Base-by-base conservation (phyloP, 2,888 invertebrate genomes). In the Leptinotarsa juncta region DNA sequence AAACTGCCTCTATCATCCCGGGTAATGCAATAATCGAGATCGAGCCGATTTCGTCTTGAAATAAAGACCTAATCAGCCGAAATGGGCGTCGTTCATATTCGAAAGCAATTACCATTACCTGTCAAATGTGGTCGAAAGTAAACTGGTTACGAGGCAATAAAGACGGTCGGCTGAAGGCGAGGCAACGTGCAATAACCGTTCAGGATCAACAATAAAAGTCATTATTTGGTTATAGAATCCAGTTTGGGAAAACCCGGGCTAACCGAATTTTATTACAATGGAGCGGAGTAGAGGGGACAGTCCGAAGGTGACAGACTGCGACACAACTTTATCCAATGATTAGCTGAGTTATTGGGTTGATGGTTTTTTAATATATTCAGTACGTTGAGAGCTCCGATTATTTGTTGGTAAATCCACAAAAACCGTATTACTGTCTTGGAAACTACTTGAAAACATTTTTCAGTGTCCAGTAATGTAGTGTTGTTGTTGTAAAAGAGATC, bases 91-190 rank as follows among this genome's bases (percentile, higher is more conserved):
- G 62, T 42, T 62, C 32, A 62, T 15, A 62, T 62, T 32, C 32
- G 62, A 26, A 62, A 62, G 62, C 62, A 32, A 62, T 62, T 62
- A 62, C 62, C 62, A 62, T 62, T 62, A 16, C 32, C 62, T 18
- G 62, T 62, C 62, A 62, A 62, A 62, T 62, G 7, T 4, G 62
- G 26, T 18, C 62, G 62, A 62, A 42, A 62, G 32, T 62, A 62
- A 62, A 62, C 62, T 15, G 23, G 57, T 57, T 57, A 57, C 20
- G 57, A 57, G 20, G 23, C 57, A 42, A 26, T 62, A 42, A 62
- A 62, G 62, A n/a, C 62, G 62, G 62, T 42, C 32, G 60, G 62
- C n/a, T 62, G 18, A 62, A n/a, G 42, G 32, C 32, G 7, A 62
- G 62, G 62, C 26, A 42, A 42, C n/a, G 32, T n/a, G 62, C 26